A percentile compares a stretch with the other conserved stretches of the same genome.
Conservation (phyloP, 2,888 invertebrate genomes). For the Pseudococcus jackbeardsleyi region DNA sequence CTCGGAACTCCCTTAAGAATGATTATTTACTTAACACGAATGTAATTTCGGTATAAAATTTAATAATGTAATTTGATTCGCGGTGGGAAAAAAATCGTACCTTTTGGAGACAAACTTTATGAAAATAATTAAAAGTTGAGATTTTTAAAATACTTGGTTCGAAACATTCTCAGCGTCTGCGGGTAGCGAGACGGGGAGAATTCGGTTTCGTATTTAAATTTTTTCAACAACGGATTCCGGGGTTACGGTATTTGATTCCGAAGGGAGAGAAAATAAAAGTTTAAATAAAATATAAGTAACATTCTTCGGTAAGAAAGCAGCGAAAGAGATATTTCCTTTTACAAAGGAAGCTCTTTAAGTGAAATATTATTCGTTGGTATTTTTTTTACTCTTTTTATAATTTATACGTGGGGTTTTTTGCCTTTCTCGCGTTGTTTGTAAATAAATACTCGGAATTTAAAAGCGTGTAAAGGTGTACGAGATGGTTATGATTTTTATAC, state of each 20-base stretch:
- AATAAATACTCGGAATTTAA: constrained; percentile 53
- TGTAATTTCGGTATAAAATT: constrained; percentile 19
- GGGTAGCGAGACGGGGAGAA: neutral
- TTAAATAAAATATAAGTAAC: constrained; percentile 55
- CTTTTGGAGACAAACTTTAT: constrained; percentile 52
- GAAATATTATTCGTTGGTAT: constrained; percentile 57
- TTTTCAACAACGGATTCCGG: constrained; percentile 38
- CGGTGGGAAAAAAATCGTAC: neutral
- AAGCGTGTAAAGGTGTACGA: constrained; percentile 41
- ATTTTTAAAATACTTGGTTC: constrained; percentile 45
- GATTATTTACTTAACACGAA: constrained; percentile 31
- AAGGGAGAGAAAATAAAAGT: constrained; percentile 56
- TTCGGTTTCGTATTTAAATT: constrained; percentile 53
- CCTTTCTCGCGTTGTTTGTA: constrained; percentile 33
- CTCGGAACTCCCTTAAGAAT: neutral
- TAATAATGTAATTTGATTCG: neutral
- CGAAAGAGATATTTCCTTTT: constrained; percentile 57
- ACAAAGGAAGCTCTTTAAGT: constrained; percentile 53
- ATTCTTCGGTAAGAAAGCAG: constrained; percentile 39
- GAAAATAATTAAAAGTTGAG: constrained; percentile 54
- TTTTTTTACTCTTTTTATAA: constrained; percentile 47
- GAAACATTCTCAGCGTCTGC: neutral
- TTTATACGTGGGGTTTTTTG: constrained; percentile 25
- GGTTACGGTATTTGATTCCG: constrained; percentile 55
- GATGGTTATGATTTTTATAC: constrained; percentile 45